Conservation (phyloP, 2,888 invertebrate genomes). For the Camponotus fellah region DNA sequence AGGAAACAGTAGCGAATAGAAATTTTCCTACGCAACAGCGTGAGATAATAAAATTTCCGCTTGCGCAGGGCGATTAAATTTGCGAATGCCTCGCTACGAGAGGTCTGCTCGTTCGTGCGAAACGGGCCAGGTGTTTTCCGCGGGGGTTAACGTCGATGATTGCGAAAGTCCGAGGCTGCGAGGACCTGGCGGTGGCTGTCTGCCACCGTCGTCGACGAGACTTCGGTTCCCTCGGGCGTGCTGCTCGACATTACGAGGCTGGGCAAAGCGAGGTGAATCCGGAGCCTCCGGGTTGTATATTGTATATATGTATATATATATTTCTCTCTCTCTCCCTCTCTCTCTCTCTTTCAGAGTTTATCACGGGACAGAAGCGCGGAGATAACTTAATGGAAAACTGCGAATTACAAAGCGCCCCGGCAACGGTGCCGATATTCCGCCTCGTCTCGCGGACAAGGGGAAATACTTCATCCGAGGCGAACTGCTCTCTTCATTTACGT, state of each 20-base stretch:
- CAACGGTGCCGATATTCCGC: constrained; percentile 36
- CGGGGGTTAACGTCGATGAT: constrained; percentile 49
- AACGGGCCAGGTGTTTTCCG: constrained; percentile 45
- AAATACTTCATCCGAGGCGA: constrained; percentile 49
- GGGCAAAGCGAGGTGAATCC: not conserved
- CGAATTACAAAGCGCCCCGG: constrained; percentile 50
- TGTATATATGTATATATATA: no score
- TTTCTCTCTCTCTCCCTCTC: not conserved
- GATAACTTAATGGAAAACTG: constrained; percentile 56
- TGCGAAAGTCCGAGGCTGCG: constrained; percentile 44
- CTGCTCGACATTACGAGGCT: constrained; percentile 25
- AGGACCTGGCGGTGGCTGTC: not conserved
- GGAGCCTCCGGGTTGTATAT: not conserved
- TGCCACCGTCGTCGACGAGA: constrained; percentile 27
- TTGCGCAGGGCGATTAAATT: constrained; percentile 37
- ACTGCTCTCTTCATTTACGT: constrained; percentile 47
- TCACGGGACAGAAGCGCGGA: constrained; percentile 30
- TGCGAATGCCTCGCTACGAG: constrained; percentile 1
- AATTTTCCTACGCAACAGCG: not conserved
- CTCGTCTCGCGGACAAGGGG: constrained; percentile 31
- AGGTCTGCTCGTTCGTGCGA: constrained; percentile 12
- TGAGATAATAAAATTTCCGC: not conserved
- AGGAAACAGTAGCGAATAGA: not conserved
- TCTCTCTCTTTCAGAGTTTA: constrained; percentile 31
- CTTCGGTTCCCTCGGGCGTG: constrained; percentile 45